phyloP scores from a whole-genome alignment of 2,797 vertebrate genomes.

The Crocodylus rhombifer region DNA sequence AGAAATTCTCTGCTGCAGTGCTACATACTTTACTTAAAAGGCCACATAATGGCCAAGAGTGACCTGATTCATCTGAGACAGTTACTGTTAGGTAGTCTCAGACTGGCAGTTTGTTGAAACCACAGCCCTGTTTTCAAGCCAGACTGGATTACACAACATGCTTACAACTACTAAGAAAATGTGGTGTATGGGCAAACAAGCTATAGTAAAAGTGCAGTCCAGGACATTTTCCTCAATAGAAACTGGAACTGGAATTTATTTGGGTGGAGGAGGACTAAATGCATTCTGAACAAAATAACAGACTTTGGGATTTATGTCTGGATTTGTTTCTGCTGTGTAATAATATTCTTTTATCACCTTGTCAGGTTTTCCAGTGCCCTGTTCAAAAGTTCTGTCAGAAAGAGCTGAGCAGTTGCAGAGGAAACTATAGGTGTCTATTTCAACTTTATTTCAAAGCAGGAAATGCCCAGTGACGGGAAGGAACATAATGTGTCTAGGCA shows the following conservation, averaged over 20 bases:
- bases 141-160: not conserved
- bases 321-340: not conserved
- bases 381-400: not conserved
- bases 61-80: not conserved
- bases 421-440: conserved; percentile 44
- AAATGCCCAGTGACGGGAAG: conserved; percentile 34
- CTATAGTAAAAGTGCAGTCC: not conserved
- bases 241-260: not conserved
- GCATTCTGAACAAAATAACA: conserved; percentile 8
- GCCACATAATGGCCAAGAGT: not conserved
- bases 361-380: not conserved
- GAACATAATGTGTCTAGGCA: not conserved
- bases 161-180: not conserved
- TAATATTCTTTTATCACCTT: not conserved
- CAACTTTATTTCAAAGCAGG: conserved; percentile 49
- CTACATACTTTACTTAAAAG: not conserved
- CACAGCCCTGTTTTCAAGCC: not conserved
- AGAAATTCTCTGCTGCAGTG: not conserved
- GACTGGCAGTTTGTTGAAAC: conserved; percentile 1
- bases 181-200: not conserved
- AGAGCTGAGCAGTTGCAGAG: not conserved
- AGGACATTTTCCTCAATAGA: conserved; percentile 4
- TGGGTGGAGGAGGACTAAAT: not conserved
- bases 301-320: not conserved
- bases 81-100: not conserved